Conservation (phyloP, 2,888 invertebrate species). For the Orthonychiurus folsomi region DNA sequence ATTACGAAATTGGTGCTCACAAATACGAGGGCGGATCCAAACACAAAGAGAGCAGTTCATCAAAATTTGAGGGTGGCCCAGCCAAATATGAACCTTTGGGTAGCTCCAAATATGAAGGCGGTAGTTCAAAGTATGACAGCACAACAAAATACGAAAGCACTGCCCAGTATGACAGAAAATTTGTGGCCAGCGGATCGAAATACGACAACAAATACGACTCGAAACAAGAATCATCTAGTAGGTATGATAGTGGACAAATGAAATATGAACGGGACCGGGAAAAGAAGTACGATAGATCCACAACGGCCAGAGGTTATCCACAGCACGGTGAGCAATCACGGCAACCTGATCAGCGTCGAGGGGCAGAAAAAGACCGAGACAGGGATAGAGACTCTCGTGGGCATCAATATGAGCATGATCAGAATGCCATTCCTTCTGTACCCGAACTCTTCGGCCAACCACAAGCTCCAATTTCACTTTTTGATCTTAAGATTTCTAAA, state of each 20-base stretch:
- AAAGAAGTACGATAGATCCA: conserved; percentile 2
- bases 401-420: background rate
- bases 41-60: background rate
- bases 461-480: conserved; percentile 24
- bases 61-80: background rate
- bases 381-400: background rate
- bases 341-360: background rate
- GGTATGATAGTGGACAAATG: background rate
- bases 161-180: background rate
- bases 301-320: background rate
- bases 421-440: background rate
- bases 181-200: background rate
- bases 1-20: background rate
- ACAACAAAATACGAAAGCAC: background rate
- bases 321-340: background rate
- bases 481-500: conserved; percentile 25
- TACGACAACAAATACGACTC: conserved; percentile 9
- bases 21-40: background rate
- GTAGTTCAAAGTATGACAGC: background rate
- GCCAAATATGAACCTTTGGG: background rate
- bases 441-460: background rate
- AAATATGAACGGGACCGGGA: conserved; percentile 1
- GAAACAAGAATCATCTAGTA: background rate
- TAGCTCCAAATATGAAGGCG: background rate
- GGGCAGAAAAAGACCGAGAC: too few species aligned